These are phyloP conservation scores for Pogonophryne albipinna DNA, from an alignment of 2,797 vertebrate species.

Conservation along the genomic window DNA sequence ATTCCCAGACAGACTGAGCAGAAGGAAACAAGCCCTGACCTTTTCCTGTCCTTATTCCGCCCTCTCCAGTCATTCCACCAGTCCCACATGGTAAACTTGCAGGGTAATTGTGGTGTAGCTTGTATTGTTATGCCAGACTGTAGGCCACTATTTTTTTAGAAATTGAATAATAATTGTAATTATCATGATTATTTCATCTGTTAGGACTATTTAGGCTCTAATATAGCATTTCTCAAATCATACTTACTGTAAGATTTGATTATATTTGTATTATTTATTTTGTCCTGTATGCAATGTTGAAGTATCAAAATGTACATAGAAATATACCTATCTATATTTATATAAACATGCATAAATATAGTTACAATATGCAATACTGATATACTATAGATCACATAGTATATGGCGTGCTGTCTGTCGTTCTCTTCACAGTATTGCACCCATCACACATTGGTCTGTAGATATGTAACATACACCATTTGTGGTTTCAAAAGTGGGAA, in stretches of 20 bases:
- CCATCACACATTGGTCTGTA: slow-evolving; percentile 83
- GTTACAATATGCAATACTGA: slow-evolving; percentile 84
- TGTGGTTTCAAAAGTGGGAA: slow-evolving; percentile 80
- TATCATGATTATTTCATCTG: slow-evolving; percentile 79
- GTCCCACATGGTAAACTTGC: slow-evolving; percentile 91
- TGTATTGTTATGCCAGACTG: slow-evolving; percentile 87
- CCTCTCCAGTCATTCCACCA: slow-evolving; percentile 95
- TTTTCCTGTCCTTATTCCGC: slow-evolving; percentile 82
- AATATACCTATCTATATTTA: slow-evolving; percentile 88
- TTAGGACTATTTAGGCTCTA: slow-evolving; percentile 84
- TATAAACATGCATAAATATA: slow-evolving; percentile 89
- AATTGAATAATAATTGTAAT: slow-evolving; percentile 76
- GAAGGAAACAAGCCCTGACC: slow-evolving; percentile 71
- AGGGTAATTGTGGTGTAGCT: slow-evolving; percentile 91
- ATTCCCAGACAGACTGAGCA: slow-evolving; percentile 80
- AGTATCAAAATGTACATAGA: slow-evolving; percentile 89
- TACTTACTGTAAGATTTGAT: slow-evolving; percentile 84
- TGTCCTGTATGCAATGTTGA: slow-evolving; percentile 87
- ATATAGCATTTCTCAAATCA: slow-evolving; percentile 85
- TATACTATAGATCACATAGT: slow-evolving; percentile 82
- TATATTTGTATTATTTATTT: slow-evolving; percentile 90
- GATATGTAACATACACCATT: slow-evolving; percentile 88
- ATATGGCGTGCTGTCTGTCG: slow-evolving; percentile 79
- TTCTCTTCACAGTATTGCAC: slow-evolving; percentile 80
- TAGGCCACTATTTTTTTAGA: slow-evolving; percentile 73